Evolutionary conservation across 2,888 invertebrate species (phyloP), one percentile per base, ranked within the genome.

Genomic region (Dromius quadrimaculatus): DNA sequence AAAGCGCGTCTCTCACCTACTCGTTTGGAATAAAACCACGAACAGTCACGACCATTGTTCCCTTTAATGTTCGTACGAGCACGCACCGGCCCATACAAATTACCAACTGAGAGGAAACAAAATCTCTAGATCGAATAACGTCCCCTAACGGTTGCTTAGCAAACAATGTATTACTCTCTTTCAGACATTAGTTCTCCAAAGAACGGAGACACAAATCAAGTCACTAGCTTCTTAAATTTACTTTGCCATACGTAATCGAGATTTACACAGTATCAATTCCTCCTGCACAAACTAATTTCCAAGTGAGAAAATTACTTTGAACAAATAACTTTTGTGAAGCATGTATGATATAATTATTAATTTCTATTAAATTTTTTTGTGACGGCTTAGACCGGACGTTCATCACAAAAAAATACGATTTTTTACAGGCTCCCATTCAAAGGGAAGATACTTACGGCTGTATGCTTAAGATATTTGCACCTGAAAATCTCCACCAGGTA

Each of bases 41-140:
- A 59, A 68, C 68, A 59, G 43, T 28, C 59, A 68, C 41, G 57
- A 43, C 43, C 43, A 45, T 68, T 57, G 59, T 43, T 59, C 57
- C 59, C 59, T 54, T 43, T 68, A 68, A 68, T 68, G 68, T 68
- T 38, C 66, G 57, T 66, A 66, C 66, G 43, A 68, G 59, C 59
- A 68, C 68, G 68, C 68, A 68, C 59, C 59, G 59, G 57, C 57
- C 59, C 68, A 68, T 68, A 68, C 59, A 59, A 68, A 68, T 68
- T 68, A 68, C 68, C 59, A 68, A 68, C 59, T 68, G 41, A 43
- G 59, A 59, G 59, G 45, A 45, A 45, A 68, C 59, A 59, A 66
- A 68, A 68, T 68, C 68, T 45, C 50, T 41, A 59, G 45, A 68
- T 68, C 68, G 68, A 68, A 68, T 68, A 59, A 68, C 50, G 32